A percentile compares a stretch with the other conserved stretches of the same genome.
Conservation (phyloP, 2,113 vertebrate species). For the Proterorhinus semilunaris region DNA sequence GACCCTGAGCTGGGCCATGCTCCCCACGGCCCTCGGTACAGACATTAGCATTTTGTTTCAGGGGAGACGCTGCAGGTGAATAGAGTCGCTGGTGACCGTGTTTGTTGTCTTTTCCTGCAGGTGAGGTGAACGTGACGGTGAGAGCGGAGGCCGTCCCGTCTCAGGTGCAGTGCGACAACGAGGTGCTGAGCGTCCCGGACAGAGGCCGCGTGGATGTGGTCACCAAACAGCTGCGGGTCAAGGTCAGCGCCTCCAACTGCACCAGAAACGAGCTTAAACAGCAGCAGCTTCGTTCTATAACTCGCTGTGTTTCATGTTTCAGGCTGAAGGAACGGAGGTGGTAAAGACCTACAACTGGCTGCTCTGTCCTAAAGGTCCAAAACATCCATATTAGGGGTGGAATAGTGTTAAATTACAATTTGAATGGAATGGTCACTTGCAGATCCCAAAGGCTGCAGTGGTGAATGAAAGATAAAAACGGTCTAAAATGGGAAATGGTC, state of each 20-base stretch:
- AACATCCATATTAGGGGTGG: too few species aligned
- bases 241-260: slow-evolving; percentile 63
- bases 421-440: too few species aligned
- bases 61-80: too few species aligned
- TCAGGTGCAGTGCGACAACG: slow-evolving; percentile 65
- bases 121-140: slow-evolving; percentile 76
- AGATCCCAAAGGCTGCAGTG: too few species aligned
- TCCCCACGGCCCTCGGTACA: slow-evolving; percentile 71
- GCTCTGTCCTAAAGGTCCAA: slow-evolving; percentile 61
- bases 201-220: slow-evolving; percentile 79
- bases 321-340: slow-evolving; percentile 67
- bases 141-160: slow-evolving; percentile 76
- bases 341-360: slow-evolving; percentile 55
- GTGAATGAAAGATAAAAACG: too few species aligned
- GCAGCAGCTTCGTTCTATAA: not conserved
- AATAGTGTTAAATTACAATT: too few species aligned
- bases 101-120: slow-evolving; percentile 45
- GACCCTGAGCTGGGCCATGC: slow-evolving; percentile 72
- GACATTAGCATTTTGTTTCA: not conserved
- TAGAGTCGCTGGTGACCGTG: too few species aligned
- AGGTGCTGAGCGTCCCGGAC: slow-evolving; percentile 73
- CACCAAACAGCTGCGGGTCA: slow-evolving; percentile 77
- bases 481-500: too few species aligned
- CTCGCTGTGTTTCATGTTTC: not conserved
- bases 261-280: not conserved